These are phyloP conservation scores for Zosterops pallidus DNA, from an alignment of 2,113 vertebrate genomes.

Conservation along the genomic window DNA sequence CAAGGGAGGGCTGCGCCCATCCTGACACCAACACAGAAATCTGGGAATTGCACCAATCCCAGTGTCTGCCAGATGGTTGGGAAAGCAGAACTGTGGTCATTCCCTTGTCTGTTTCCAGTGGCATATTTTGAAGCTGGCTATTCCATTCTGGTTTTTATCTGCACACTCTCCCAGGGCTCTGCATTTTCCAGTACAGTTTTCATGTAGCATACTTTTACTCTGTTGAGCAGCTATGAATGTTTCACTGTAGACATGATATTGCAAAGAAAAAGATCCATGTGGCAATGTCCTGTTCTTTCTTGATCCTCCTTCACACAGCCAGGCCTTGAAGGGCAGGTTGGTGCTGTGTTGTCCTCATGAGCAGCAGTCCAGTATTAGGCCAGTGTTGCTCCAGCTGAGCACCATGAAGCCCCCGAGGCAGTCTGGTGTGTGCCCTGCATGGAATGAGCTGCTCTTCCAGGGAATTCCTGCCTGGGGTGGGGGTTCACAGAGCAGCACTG, in stretches of 20 bases:
- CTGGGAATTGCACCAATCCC: neutral
- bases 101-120: neutral
- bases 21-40: neutral
- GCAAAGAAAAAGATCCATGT: slow-evolving; percentile 9
- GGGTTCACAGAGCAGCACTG: too few species aligned
- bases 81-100: neutral
- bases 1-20: rapidly evolving
- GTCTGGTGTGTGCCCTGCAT: neutral
- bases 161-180: neutral
- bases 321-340: neutral
- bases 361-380: neutral
- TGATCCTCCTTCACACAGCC: neutral
- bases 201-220: slow-evolving; percentile 63
- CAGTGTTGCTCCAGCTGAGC: neutral
- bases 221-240: slow-evolving; percentile 46
- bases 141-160: neutral
- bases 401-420: neutral
- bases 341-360: rapidly evolving
- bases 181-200: slow-evolving; percentile 25
- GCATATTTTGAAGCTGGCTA: slow-evolving; percentile 2
- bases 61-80: neutral
- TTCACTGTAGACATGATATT: slow-evolving; percentile 12
- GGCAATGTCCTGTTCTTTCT: neutral
- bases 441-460: neutral
- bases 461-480: neutral